A percentile compares a stretch with the other conserved stretches of the same genome.
Conservation (phyloP, 2,888 invertebrate species). For the Ophion slaviceki region DNA sequence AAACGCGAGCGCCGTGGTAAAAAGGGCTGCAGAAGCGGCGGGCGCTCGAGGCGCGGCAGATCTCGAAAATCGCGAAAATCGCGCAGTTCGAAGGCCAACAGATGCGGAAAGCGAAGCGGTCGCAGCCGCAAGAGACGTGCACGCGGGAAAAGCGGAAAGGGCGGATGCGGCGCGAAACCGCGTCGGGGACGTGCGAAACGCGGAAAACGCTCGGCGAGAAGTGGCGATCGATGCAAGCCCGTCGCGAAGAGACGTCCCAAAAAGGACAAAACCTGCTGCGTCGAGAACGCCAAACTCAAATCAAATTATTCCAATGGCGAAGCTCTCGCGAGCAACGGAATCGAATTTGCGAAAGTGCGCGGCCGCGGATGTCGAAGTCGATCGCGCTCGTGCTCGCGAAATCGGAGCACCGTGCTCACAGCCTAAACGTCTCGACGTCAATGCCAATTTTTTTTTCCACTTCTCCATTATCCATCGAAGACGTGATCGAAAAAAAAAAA, state of each 20-base stretch:
- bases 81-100: slow-evolving; percentile 14
- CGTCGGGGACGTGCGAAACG: slow-evolving; percentile 28
- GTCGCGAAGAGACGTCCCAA: slow-evolving; percentile 43
- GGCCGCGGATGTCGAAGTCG: slow-evolving; percentile 31
- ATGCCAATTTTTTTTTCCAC: neutral
- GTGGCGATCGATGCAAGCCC: slow-evolving; percentile 39
- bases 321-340: slow-evolving; percentile 17
- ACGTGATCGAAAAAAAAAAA: neutral
- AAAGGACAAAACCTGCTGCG: neutral
- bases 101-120: slow-evolving; percentile 29
- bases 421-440: slow-evolving; percentile 21
- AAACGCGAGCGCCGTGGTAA: slow-evolving; percentile 55
- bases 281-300: slow-evolving; percentile 32
- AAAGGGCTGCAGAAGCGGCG: slow-evolving; percentile 44
- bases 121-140: slow-evolving; percentile 16
- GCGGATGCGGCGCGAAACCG: slow-evolving; percentile 33
- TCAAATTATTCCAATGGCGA: slow-evolving; percentile 31
- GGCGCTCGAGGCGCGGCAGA: slow-evolving; percentile 8
- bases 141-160: slow-evolving; percentile 21
- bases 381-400: slow-evolving; percentile 56
- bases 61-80: slow-evolving; percentile 39
- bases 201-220: slow-evolving; percentile 26
- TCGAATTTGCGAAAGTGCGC: slow-evolving; percentile 14
- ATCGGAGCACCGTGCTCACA: slow-evolving; percentile 39
- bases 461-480: neutral